Base-by-base conservation (phyloP, 2,888 invertebrate genomes). In the Elysia crispata region DNA sequence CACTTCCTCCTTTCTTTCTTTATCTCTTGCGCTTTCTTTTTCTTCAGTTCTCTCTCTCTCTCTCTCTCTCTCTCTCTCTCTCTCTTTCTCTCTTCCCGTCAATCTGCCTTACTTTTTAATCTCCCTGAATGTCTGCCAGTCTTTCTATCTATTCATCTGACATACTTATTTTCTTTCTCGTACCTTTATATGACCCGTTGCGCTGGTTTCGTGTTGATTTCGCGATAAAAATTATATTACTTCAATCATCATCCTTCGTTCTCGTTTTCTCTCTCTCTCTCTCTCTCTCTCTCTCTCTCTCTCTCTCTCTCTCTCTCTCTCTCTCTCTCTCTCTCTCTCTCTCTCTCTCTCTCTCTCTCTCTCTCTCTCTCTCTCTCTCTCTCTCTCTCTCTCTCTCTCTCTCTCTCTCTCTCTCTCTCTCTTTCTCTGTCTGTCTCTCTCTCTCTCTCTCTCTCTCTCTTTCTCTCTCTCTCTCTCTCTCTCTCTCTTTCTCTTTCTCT, bases 21-120 rank as follows among this genome's bases (percentile, higher is more conserved):
- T 41, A 5, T 31, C n/a, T 25, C 1, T 41, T 18, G 41, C 1
- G 1, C 72, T 23, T 8, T 23, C n/a, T 18, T 23, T 72, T 23
- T 23, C 49, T 5, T 1, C 28, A 8, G 1, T 28, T 74, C 13
- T 54, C 28, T 25, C 23, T 74, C 18, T 74, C 57, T 74, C 74
- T 57, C 74, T 57, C 74, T 28, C 57, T 74, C 74, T 57, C 60
- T 25, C 60, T 28, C 57, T 60, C n/a, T n/a, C n/a, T 74, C 13
- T 54, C 28, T 25, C 23, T 74, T n/a, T 74, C 57, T 74, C 74
- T 57, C 74, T 57, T 57, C 30, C 57, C 57, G 57, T 57, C 60
- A 13, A 28, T 28, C 57, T 60, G 20, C 49, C 31, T 76, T 20
- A 33, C 62, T 76, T 3, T 41, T 33, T 66, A 41, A 23, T 25